Evolutionary conservation across 2,888 invertebrate species (phyloP).

Genomic region (Chalcis sispes): DNA sequence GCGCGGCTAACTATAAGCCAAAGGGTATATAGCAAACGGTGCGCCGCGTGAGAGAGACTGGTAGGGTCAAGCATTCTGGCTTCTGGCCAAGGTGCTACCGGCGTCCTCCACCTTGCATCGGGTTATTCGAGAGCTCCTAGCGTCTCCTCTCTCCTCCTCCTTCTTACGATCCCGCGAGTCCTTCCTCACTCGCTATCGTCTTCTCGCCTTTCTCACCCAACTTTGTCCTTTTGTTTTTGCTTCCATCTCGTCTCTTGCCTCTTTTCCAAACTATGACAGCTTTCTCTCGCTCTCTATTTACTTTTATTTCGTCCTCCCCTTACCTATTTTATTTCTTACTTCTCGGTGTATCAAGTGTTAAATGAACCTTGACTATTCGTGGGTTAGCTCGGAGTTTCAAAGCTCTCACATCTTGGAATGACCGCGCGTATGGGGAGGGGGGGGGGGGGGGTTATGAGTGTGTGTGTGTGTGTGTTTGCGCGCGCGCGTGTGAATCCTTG

Average conservation of each 20-base stretch:
- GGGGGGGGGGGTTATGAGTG: neutral
- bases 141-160: constrained; percentile 19
- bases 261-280: neutral
- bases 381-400: constrained; percentile 28
- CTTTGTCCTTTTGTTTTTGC: constrained; percentile 50
- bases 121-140: constrained; percentile 57
- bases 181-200: neutral
- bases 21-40: constrained; percentile 63
- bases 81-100: constrained; percentile 61
- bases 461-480: neutral
- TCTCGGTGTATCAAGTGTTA: constrained; percentile 51
- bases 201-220: constrained; percentile 50
- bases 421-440: too few relatives aligned
- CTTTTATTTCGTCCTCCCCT: constrained; percentile 5
- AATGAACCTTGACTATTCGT: constrained; percentile 50
- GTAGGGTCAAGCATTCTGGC: constrained; percentile 68
- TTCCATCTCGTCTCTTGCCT: neutral
- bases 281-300: neutral
- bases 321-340: constrained; percentile 29
- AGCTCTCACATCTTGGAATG: constrained; percentile 41
- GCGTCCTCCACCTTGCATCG: constrained; percentile 56
- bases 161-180: constrained; percentile 33
- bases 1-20: constrained; percentile 65
- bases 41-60: constrained; percentile 12
- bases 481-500: neutral